Percentiles rank a stretch among this genome's conserved stretches.
These are phyloP conservation scores for Bradypus variegatus DNA, from an alignment of 2,797 vertebrate genomes.

Conservation along the genomic window DNA sequence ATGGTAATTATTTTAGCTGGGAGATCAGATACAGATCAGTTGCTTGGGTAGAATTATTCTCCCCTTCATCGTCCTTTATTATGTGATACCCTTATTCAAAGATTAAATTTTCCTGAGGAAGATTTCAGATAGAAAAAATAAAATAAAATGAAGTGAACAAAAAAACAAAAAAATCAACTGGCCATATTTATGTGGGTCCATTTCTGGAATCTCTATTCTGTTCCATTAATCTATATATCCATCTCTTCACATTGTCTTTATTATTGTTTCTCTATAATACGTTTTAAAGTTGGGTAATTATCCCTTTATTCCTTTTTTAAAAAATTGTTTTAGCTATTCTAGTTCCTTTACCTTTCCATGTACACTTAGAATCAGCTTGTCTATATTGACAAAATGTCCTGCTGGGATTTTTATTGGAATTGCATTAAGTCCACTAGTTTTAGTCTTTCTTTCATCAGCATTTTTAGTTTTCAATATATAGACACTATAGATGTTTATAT, in stretches of 20 bases:
- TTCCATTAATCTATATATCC: too few species aligned
- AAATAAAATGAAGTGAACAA: too few species aligned
- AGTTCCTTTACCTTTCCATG: neutral
- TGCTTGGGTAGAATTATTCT: too few species aligned
- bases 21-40: too few species aligned
- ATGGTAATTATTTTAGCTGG: too few species aligned
- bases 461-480: neutral
- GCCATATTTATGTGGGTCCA: too few species aligned
- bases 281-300: neutral
- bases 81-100: too few species aligned
- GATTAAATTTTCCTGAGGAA: too few species aligned
- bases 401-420: neutral
- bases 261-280: neutral
- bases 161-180: too few species aligned
- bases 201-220: too few species aligned
- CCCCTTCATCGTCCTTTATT: too few species aligned
- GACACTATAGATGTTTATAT: neutral
- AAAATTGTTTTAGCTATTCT: neutral
- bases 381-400: neutral
- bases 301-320: neutral
- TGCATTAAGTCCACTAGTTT: neutral
- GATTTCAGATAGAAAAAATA: too few species aligned
- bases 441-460: neutral
- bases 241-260: neutral
- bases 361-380: neutral